Evolutionary conservation across 2,113 vertebrate species (phyloP).

Genomic region (Columba janthina): DNA sequence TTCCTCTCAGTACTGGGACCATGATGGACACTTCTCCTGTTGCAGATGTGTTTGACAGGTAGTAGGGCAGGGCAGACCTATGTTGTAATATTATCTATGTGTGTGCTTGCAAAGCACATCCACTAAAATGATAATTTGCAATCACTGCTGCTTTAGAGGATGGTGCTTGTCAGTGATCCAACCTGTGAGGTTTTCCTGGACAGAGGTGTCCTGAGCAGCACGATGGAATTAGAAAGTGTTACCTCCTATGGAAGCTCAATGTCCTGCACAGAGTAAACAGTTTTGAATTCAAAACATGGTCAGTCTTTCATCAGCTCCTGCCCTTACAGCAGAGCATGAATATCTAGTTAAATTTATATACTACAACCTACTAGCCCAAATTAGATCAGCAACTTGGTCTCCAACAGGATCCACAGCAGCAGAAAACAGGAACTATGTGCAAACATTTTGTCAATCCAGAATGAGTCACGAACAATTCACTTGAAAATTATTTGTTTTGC

Average conservation of each 20-base stretch:
- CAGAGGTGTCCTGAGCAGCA: neutral
- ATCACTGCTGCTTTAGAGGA: neutral
- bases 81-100: neutral
- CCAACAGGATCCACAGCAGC: too few relatives aligned
- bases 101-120: neutral
- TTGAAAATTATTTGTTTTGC: neutral
- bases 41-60: neutral
- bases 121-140: neutral
- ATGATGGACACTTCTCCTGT: neutral
- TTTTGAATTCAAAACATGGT: neutral
- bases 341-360: neutral
- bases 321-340: neutral
- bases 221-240: neutral
- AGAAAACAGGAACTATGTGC: neutral
- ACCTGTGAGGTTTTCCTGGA: neutral
- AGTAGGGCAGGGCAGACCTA: fast-evolving
- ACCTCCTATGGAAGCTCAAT: fast-evolving
- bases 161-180: neutral
- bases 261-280: neutral
- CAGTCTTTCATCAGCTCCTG: neutral
- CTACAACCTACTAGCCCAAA: neutral
- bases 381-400: neutral
- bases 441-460: neutral
- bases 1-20: neutral
- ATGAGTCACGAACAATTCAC: neutral